Conservation (phyloP, 2,797 vertebrate genomes). For the Stomatorhinus walkeri region DNA sequence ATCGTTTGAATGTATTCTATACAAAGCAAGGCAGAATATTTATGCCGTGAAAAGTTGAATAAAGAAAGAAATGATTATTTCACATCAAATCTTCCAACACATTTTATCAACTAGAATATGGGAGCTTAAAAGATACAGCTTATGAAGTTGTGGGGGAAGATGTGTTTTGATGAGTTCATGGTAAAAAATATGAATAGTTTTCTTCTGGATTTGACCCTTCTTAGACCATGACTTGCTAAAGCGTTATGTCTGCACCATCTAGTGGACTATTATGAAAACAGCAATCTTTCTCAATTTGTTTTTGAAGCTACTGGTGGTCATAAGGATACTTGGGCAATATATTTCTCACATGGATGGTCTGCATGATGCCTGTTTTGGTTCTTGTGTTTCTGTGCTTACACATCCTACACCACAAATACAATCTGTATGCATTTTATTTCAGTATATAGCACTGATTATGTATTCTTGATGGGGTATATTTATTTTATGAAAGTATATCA, state of each 20-base stretch:
- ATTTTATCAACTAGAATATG: background rate
- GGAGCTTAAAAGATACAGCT: background rate
- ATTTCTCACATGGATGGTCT: background rate
- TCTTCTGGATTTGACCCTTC: background rate
- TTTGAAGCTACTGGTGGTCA: background rate
- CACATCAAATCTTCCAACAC: background rate
- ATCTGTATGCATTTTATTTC: background rate
- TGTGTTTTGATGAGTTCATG: background rate
- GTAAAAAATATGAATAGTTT: background rate
- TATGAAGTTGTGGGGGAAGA: background rate
- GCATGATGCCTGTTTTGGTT: background rate
- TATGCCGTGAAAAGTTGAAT: background rate
- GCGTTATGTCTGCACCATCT: conserved; percentile 17
- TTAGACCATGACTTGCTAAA: background rate
- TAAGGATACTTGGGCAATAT: background rate
- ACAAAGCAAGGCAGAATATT: background rate
- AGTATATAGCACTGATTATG: background rate
- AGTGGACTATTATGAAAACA: background rate
- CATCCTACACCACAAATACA: background rate
- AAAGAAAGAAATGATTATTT: background rate
- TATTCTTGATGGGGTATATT: conserved; percentile 15
- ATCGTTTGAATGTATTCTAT: background rate
- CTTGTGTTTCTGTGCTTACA: background rate
- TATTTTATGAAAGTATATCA: conserved; percentile 10
- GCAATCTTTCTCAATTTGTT: background rate